Base-by-base conservation (phyloP, 1,140 invertebrate species). In the Papilio machaon region DNA sequence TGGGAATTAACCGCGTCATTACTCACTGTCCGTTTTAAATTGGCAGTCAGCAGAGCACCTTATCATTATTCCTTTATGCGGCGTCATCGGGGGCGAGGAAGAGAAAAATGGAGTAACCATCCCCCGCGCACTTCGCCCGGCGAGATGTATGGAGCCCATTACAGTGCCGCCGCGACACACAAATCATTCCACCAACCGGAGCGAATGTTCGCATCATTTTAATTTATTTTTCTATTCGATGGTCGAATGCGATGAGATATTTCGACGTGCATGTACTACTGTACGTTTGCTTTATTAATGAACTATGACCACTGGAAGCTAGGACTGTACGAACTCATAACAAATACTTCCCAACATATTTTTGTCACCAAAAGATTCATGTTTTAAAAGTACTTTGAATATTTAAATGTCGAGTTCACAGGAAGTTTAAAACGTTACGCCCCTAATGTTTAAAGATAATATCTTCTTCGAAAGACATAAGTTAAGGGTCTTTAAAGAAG, bases 171-270 rank as follows among this genome's bases (percentile, higher is more conserved):
- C 74, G 46, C 74, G 74, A 47, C 47, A 76, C 74, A 76, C 74
- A 76, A 76, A 76, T 76, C 74, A 76, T 76, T 11, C 74, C 13
- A 35, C 17, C 74, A 76, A 76, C 74, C 47, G 46, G 74, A 54
- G 47, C 43, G 46, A 49, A 47, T 47, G 74, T 76, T 76, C 46
- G 46, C 47, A 76, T 76, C 74, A 76, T 76, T 76, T 76, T 47
- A 76, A 76, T 76, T 76, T 76, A 76, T 76, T 76, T 38, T 54
- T 76, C 47, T 54, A 54, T 76, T 76, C 74, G 74, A 76, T 54
- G 23, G 19, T 54, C 19, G 74, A 49, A 52, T 54, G 47, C 74
- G 74, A 54, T 54, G 46, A 54, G 74, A 76, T 54, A 47, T 11
- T 19, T n/a, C 8, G 17, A 4, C 46, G 17, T 49, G 35, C 46